Conservation (phyloP, 1,140 invertebrate species). For the Oedothorax gibbosus region DNA sequence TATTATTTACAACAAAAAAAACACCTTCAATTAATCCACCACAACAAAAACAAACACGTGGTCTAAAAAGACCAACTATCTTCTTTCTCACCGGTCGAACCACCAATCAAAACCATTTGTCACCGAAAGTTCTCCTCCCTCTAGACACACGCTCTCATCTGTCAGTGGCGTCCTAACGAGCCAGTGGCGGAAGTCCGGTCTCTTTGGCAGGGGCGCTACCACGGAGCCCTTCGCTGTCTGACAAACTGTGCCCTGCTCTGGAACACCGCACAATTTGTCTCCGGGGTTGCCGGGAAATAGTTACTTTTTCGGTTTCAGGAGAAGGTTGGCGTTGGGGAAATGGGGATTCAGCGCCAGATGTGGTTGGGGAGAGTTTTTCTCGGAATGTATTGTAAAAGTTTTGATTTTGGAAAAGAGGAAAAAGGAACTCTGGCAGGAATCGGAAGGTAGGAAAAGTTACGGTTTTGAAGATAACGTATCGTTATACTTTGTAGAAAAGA, state of each 20-base stretch:
- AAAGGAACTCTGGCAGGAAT: too few relatives aligned
- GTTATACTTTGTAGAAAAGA: too few relatives aligned
- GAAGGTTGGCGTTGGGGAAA: not conserved
- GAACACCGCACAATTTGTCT: constrained; percentile 44
- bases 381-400: too few relatives aligned
- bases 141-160: constrained; percentile 30
- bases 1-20: too few relatives aligned
- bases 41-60: not conserved
- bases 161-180: constrained; percentile 32
- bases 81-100: too few relatives aligned
- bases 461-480: too few relatives aligned
- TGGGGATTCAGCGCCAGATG: constrained; percentile 15
- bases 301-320: constrained; percentile 12
- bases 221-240: constrained; percentile 31
- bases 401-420: too few relatives aligned
- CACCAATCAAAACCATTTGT: not conserved
- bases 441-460: too few relatives aligned
- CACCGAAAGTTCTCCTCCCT: not conserved
- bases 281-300: constrained; percentile 28
- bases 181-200: constrained; percentile 21
- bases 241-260: constrained; percentile 34
- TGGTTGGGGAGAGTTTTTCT: not conserved
- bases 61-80: constrained; percentile 6
- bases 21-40: too few relatives aligned
- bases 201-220: constrained; percentile 1